These are phyloP conservation scores for Drosophila tropicalis DNA, from an alignment of 1,140 invertebrate species.

Conservation along the genomic window DNA sequence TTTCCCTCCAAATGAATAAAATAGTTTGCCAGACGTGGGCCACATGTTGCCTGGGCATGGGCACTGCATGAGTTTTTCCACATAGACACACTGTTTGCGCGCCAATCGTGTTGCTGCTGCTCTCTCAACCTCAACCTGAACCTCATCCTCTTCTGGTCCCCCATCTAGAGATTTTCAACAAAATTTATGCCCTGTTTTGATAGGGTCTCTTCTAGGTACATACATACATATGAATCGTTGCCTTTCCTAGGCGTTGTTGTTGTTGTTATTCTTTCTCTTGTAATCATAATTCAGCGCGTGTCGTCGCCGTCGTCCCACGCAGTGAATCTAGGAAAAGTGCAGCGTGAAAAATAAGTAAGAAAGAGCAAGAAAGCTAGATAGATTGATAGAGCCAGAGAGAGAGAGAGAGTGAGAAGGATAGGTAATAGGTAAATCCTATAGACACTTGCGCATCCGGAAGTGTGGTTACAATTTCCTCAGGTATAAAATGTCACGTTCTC, in stretches of 20 bases:
- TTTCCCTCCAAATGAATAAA: slow-evolving; percentile 10
- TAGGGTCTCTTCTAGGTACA: slow-evolving; percentile 12
- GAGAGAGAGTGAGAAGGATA: neutral
- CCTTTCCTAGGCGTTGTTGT: neutral
- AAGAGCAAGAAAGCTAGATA: neutral
- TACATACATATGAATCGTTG: neutral
- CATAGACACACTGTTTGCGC: slow-evolving; percentile 25
- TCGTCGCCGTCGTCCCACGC: slow-evolving; percentile 56
- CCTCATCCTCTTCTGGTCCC: neutral
- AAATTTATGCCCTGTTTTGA: slow-evolving; percentile 72
- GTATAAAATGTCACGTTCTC: slow-evolving; percentile 46
- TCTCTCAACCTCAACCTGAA: neutral
- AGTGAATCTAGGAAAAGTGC: slow-evolving; percentile 41
- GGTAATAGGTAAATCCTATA: neutral
- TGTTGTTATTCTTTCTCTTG: slow-evolving; percentile 42
- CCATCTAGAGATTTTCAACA: neutral
- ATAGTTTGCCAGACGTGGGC: slow-evolving; percentile 34
- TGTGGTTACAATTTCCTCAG: slow-evolving; percentile 35
- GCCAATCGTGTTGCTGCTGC: slow-evolving; percentile 17
- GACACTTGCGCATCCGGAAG: slow-evolving; percentile 48
- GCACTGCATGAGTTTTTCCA: slow-evolving; percentile 37
- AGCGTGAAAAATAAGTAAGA: slow-evolving; percentile 33
- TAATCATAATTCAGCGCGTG: slow-evolving; percentile 76
- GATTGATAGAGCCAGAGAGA: neutral
- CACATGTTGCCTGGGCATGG: slow-evolving; percentile 44